phyloP scores from a whole-genome alignment of 1,140 invertebrate species.

The Melanaphis sacchari region DNA sequence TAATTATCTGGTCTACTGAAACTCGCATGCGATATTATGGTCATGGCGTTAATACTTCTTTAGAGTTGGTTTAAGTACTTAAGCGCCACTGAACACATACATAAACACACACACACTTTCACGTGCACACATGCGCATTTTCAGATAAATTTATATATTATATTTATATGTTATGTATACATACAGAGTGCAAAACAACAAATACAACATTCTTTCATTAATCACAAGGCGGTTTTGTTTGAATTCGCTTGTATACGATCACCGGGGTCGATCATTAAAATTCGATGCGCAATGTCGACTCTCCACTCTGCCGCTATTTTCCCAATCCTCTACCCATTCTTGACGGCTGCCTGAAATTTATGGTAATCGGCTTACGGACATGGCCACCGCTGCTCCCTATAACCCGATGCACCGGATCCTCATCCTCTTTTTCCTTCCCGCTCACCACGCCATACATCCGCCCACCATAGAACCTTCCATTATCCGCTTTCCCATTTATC shows the following conservation, averaged over 20 bases:
- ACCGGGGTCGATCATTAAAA: conserved; percentile 49
- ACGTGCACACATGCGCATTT: too few relatives aligned
- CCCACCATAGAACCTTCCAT: neutral
- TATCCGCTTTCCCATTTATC: neutral
- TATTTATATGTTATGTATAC: neutral
- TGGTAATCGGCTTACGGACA: conserved; percentile 56
- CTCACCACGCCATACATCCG: too few relatives aligned
- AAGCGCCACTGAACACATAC: neutral
- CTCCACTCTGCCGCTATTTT: neutral
- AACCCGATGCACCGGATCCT: neutral
- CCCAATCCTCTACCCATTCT: neutral
- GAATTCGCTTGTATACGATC: conserved; percentile 41
- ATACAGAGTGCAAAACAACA: neutral
- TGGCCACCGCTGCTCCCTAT: neutral
- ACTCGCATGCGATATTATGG: neutral
- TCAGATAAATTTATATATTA: neutral
- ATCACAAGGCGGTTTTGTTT: conserved; percentile 35
- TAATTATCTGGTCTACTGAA: neutral
- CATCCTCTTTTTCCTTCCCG: neutral
- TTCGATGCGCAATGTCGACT: conserved; percentile 31
- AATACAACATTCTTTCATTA: conserved; percentile 39
- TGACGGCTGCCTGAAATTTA: conserved; percentile 36
- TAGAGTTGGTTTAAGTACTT: neutral
- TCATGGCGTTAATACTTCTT: neutral
- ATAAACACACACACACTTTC: neutral